Evolutionary conservation across 2,113 vertebrate species (phyloP).

Genomic region (Trogon surrucura): DNA sequence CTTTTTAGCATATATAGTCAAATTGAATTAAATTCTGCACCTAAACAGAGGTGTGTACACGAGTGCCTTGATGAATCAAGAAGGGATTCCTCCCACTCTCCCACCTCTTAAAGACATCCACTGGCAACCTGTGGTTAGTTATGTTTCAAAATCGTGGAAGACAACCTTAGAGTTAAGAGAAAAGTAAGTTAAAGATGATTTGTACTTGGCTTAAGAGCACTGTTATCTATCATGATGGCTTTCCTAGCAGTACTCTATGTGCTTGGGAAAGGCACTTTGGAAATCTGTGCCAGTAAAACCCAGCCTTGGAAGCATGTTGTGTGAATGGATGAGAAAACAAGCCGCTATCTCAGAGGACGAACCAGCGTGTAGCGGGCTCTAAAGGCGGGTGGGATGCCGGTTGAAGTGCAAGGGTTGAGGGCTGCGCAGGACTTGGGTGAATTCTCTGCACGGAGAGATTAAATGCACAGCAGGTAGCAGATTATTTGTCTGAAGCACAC

Average conservation of each 20-base stretch:
- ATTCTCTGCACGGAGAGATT: not conserved
- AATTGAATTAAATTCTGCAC: not conserved
- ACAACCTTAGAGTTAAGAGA: not conserved
- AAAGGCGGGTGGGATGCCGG: not conserved
- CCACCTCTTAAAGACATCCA: not conserved
- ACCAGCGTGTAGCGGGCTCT: not conserved
- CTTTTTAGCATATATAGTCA: not conserved
- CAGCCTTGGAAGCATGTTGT: constrained; percentile 5
- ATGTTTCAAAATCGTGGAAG: not conserved
- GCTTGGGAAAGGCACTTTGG: not conserved
- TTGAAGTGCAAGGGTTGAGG: not conserved
- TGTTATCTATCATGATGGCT: not conserved
- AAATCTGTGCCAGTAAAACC: constrained; percentile 10
- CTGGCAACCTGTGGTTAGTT: not conserved
- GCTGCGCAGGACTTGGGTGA: not conserved
- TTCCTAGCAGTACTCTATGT: not conserved
- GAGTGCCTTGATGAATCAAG: not conserved
- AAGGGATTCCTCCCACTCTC: not conserved
- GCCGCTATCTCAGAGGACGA: fast-evolving
- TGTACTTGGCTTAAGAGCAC: not conserved
- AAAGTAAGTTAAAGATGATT: not conserved
- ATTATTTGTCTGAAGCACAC: not conserved
- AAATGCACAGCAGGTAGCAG: not conserved
- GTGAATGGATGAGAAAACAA: constrained; percentile 3
- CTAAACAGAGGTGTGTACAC: not conserved